Conservation (phyloP, 1,140 invertebrate species). For the Zelostemma sp. region DNA sequence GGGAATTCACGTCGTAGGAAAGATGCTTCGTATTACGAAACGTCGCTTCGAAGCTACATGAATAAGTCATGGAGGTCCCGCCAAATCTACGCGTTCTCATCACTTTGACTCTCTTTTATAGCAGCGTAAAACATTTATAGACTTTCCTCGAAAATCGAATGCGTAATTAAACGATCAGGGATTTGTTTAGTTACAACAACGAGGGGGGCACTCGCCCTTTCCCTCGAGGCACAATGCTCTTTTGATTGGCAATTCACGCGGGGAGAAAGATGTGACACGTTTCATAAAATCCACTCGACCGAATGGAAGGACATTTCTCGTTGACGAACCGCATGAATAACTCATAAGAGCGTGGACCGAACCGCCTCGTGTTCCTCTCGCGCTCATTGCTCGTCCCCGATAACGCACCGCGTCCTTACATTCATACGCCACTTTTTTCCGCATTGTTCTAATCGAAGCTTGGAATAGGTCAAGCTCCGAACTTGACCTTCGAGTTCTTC, state of each 20-base stretch:
- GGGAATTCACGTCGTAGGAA: constrained; percentile 12
- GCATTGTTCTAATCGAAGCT: background rate
- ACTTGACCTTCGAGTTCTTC: too few species aligned
- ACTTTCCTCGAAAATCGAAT: too few species aligned
- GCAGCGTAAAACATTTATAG: too few species aligned
- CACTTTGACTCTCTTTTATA: too few species aligned
- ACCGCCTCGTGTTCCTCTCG: constrained; percentile 18
- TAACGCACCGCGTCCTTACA: constrained; percentile 12
- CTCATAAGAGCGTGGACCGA: constrained; percentile 35
- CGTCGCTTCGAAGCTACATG: constrained; percentile 15
- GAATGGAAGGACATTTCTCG: constrained; percentile 35
- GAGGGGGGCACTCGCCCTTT: background rate
- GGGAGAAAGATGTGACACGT: constrained; percentile 35
- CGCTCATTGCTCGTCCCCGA: constrained; percentile 33
- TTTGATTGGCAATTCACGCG: constrained; percentile 34
- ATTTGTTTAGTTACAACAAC: constrained; percentile 23
- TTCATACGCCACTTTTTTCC: constrained; percentile 1
- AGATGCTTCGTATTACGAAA: background rate
- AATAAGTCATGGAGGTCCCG: constrained; percentile 31
- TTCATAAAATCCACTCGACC: constrained; percentile 36
- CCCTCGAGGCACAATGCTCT: constrained; percentile 31
- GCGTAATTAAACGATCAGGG: too few species aligned
- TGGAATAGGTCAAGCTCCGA: too few species aligned
- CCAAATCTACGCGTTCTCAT: constrained; percentile 15
- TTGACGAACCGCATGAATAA: constrained; percentile 39